These are phyloP conservation scores for Helicoverpa armigera DNA, from an alignment of 1,140 invertebrate genomes.

Conservation along the genomic window DNA sequence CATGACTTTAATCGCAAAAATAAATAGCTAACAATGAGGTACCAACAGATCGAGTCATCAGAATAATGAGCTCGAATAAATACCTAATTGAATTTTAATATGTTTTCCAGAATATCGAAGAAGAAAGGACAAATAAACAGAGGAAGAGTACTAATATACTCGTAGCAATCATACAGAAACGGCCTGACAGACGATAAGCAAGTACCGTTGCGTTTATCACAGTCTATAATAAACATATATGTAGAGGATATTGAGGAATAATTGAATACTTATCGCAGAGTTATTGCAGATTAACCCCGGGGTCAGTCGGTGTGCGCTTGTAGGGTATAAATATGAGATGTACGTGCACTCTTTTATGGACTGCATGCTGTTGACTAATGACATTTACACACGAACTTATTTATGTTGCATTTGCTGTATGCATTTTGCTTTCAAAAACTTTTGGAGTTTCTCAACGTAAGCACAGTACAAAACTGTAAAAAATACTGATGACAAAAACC, in stretches of 20 bases:
- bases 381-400: neutral
- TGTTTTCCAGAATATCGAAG: neutral
- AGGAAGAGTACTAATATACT: neutral
- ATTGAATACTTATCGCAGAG: constrained; percentile 38
- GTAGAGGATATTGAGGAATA: neutral
- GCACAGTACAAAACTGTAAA: too few species aligned
- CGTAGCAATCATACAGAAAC: neutral
- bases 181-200: neutral
- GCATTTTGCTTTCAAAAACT: too few species aligned
- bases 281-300: constrained; percentile 42
- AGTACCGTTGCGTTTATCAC: neutral
- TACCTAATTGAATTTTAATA: constrained; percentile 1
- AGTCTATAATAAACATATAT: neutral
- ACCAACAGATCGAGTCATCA: neutral
- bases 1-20: neutral
- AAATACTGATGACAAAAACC: too few species aligned
- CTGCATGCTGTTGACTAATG: neutral
- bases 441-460: too few species aligned
- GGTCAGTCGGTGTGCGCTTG: constrained; percentile 18
- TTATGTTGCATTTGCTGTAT: too few species aligned
- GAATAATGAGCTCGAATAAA: neutral
- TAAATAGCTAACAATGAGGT: too few species aligned
- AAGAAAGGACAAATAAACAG: neutral
- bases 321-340: neutral
- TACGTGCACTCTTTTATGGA: neutral